phyloP scores from a whole-genome alignment of 2,113 vertebrate genomes.

The Nothocercus julius region DNA sequence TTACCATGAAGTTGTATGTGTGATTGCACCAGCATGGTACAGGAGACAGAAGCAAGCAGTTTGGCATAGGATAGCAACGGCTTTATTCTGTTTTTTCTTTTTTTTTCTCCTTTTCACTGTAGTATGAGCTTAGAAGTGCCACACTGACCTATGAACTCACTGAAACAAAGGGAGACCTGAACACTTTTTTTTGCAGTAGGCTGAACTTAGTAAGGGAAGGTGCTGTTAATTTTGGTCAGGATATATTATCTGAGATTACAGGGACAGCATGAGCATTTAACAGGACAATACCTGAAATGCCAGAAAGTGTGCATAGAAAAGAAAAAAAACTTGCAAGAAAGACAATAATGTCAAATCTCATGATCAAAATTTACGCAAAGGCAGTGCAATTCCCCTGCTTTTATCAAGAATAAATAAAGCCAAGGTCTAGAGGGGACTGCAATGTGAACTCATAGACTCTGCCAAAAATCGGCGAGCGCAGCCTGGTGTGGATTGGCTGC shows the following conservation, averaged over 20 bases:
- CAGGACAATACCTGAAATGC: background rate
- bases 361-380: slow-evolving; percentile 8
- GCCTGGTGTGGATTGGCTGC: background rate
- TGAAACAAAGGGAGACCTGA: background rate
- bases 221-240: background rate
- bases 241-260: background rate
- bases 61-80: background rate
- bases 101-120: background rate
- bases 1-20: background rate
- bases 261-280: background rate
- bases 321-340: background rate
- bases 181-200: background rate
- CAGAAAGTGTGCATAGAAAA: background rate
- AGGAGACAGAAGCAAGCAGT: background rate
- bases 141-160: background rate
- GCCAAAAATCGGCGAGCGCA: background rate
- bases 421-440: slow-evolving; percentile 49
- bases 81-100: background rate
- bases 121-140: background rate
- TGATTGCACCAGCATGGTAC: background rate
- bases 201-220: background rate
- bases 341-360: background rate
- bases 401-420: slow-evolving; percentile 68
- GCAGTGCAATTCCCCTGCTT: slow-evolving; percentile 14
- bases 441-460: background rate